Evolutionary conservation across 2,888 invertebrate genomes (phyloP).

Genomic region (Drosophila mimetica): DNA sequence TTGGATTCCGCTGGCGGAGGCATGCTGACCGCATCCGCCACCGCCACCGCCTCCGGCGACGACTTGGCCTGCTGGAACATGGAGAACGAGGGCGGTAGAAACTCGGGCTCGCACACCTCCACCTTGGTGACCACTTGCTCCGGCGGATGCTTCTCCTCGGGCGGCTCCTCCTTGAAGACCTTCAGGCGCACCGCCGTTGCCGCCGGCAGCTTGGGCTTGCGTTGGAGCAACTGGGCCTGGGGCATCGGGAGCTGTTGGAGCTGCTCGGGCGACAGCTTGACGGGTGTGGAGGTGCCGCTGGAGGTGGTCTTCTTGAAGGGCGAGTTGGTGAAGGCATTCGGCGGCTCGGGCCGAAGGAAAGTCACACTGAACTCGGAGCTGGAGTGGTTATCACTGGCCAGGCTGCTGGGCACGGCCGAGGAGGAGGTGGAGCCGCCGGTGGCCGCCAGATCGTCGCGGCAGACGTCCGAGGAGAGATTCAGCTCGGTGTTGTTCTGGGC

Average conservation of each 20-base stretch:
- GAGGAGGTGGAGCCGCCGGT: constrained; percentile 14
- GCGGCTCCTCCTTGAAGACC: constrained; percentile 74
- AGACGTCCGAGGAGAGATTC: constrained; percentile 59
- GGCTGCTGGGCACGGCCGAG: not conserved
- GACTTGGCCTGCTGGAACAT: constrained; percentile 64
- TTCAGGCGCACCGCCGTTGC: constrained; percentile 68
- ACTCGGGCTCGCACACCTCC: constrained; percentile 62
- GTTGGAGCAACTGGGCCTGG: constrained; percentile 52
- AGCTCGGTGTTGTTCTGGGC: constrained; percentile 80
- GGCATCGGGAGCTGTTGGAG: constrained; percentile 42
- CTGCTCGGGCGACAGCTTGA: constrained; percentile 67
- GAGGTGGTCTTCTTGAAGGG: constrained; percentile 72
- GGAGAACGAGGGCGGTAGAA: constrained; percentile 65
- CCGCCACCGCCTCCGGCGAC: constrained; percentile 14
- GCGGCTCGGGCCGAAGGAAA: constrained; percentile 78
- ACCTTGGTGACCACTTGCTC: constrained; percentile 56
- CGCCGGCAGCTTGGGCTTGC: constrained; percentile 61
- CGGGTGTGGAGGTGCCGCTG: constrained; percentile 55
- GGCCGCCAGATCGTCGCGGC: constrained; percentile 49
- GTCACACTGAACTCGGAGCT: constrained; percentile 78
- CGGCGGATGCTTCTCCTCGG: constrained; percentile 53
- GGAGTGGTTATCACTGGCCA: constrained; percentile 56
- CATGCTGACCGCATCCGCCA: constrained; percentile 42
- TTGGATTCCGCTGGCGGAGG: constrained; percentile 65
- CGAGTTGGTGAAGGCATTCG: constrained; percentile 75